Conservation (phyloP, 2,888 invertebrate species). For the Yponomeuta malinellus region DNA sequence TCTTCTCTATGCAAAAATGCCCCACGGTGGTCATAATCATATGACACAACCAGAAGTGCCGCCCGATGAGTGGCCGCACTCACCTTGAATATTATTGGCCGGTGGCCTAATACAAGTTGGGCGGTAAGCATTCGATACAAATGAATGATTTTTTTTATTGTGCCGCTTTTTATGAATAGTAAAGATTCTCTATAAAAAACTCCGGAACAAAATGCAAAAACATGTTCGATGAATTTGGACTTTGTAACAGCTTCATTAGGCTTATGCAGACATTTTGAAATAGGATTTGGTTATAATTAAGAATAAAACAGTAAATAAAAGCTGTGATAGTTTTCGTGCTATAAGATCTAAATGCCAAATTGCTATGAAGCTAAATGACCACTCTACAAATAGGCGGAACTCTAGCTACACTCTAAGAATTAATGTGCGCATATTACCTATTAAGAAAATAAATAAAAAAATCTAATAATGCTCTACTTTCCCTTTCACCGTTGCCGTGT, state of each 20-base stretch:
- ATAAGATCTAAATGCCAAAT: neutral
- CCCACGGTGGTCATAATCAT: neutral
- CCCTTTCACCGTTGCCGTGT: conserved; percentile 17
- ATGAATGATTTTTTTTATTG: no score
- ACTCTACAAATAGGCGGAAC: neutral
- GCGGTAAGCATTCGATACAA: no score
- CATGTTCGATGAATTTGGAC: no score
- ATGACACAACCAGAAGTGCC: conserved; percentile 1
- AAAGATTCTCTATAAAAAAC: no score
- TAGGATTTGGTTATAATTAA: no score
- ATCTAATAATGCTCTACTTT: conserved; percentile 18
- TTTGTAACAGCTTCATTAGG: no score
- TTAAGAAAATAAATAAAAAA: conserved; percentile 15
- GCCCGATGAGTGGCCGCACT: neutral
- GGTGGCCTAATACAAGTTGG: no score
- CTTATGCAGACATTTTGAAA: no score
- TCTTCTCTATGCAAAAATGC: conserved; percentile 23
- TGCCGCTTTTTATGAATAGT: no score
- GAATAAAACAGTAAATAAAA: no score
- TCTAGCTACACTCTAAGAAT: conserved; percentile 1
- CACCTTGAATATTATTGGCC: neutral
- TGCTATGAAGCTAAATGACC: neutral
- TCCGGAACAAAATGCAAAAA: no score
- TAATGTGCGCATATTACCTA: conserved; percentile 20
- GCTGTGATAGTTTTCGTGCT: neutral